Base-by-base conservation (phyloP, 2,888 invertebrate genomes). In the Synergus umbraculus region DNA sequence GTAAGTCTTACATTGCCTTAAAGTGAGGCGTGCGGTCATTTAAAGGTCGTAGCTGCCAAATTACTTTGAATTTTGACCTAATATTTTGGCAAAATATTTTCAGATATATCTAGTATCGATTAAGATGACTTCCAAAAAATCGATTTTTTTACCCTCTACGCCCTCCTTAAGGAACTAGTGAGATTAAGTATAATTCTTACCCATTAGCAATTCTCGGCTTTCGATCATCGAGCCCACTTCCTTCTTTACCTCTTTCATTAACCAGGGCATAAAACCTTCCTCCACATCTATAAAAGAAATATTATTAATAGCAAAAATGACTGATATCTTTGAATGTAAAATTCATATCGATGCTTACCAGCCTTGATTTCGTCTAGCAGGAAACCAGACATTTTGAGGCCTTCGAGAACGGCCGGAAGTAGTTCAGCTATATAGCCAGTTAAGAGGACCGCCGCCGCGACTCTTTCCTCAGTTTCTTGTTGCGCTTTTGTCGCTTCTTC, bases 351-450 rank as follows among this genome's bases (percentile, higher is more conserved):
- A 37, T 37, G 5, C 37, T 37, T 86, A 94, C 95, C 95, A 88
- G 94, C 92, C 90, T 94, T 94, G 85, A 94, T 93, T 85, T 94
- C 93, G 87, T 95, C 95, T 86, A 94, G 90, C 60, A 95, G 93
- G 92, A 94, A 95, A 41, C 97, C 97, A 89, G 96, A 95, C 89
- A 95, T 95, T 87, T 96, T 95, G 85, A 98, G 94, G 77, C 96
- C 96, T 87, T 96, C 96, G 85, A 98, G 94, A 85, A 97, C 97
- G 76, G 95, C 94, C 18, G 98, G 98, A 88, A 98, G 94, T 89
- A 98, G 94, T 92, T 97, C 97, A 41, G 96, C 96, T 91, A 98
- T 95, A 92, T 97, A 97, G 82, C 97, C 97, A 88, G 96, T 96
- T 90, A 97, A 95, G 82, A 98, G 94, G 83, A 96, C 95, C 43